Evolutionary conservation across 2,113 vertebrate genomes (phyloP).

Genomic region (Hippocampus barbouri): DNA sequence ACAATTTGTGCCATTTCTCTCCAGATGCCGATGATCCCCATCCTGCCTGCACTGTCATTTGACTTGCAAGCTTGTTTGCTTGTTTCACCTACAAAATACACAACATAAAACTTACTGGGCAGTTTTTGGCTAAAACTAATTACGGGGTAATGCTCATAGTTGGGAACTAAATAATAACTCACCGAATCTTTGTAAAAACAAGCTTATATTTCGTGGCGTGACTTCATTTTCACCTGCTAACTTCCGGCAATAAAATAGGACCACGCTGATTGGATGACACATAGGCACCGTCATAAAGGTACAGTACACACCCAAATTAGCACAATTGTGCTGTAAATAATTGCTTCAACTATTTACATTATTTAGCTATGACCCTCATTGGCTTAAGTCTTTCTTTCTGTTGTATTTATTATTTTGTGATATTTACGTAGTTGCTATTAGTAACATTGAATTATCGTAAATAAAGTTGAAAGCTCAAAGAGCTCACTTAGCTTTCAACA

Average conservation of each 20-base stretch:
- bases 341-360: not conserved
- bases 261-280: not conserved
- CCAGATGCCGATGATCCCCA: no score
- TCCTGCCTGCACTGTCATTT: not conserved
- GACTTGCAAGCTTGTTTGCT: not conserved
- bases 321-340: not conserved
- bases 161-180: not conserved
- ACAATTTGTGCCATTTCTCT: not conserved
- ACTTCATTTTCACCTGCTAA: not conserved
- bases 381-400: not conserved
- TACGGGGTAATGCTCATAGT: not conserved
- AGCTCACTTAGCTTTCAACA: not conserved
- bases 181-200: not conserved
- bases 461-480: not conserved
- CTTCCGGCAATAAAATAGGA: not conserved
- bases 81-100: not conserved
- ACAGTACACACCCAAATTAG: not conserved
- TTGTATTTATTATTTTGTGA: not conserved
- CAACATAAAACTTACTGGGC: not conserved
- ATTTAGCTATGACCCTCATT: no score
- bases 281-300: not conserved
- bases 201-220: no score
- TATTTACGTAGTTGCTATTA: not conserved
- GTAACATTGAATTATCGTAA: not conserved
- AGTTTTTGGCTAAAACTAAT: not conserved